Evolutionary conservation across 2,888 invertebrate species (phyloP), one percentile per base, ranked within the genome.

Genomic region (Volucella inanis): DNA sequence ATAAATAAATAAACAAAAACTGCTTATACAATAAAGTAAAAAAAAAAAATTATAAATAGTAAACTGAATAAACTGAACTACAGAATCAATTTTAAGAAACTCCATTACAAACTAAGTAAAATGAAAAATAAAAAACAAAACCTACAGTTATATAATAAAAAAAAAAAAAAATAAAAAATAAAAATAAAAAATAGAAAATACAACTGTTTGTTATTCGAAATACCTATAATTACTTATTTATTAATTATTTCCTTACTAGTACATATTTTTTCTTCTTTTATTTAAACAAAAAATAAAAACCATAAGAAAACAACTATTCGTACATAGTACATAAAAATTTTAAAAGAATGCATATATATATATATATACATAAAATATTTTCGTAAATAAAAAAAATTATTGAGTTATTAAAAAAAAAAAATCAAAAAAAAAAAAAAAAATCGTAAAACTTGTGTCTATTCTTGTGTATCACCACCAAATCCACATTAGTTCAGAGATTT

Each of bases 291-390:
- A 50, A 71, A 57, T 74, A 81, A 74, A 85, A 75, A 79, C 22
- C 38, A 55, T 50, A 8, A 72, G 22, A 52, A 74, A 76, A 75
- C 87, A 83, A 82, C 82, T 88, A 86, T 87, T 87, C 87, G 88
- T 87, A 88, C 87, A 87, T 88, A 87, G 87, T 88, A 87, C 87
- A 87, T 83, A 76, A 87, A 75, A 87, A 82, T 85, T 79, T 78
- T 81, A 59, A 79, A 77, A 84, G 74, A 79, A 79, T 78, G 31
- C 31, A 74, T 80, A 78, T 78, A 81, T 71, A 78, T 81, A 78
- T 81, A 81, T 78, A 84, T 79, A 84, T 79, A 79, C 75, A 84
- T 84, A 84, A 84, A 79, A 84, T 84, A 84, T 84, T 84, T 84
- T 84, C 84, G 75, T 84, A 84, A 84, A 77, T 77, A 77, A 82